Evolutionary conservation across 1,140 invertebrate species (phyloP).

Genomic region (Pseudomyrmex sp.): DNA sequence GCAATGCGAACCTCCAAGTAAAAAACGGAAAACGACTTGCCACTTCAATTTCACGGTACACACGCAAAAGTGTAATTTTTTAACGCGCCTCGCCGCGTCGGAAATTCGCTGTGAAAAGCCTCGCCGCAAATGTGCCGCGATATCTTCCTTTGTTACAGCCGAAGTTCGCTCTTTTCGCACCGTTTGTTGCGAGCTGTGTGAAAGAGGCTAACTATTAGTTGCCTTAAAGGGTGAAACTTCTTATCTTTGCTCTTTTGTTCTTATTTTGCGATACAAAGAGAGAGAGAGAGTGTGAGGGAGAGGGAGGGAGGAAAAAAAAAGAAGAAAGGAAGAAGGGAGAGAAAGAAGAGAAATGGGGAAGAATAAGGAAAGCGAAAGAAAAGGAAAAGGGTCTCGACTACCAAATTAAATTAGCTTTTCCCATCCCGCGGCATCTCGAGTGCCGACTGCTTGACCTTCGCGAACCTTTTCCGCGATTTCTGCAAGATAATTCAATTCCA

Average conservation of each 20-base stretch:
- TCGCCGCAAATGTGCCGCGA: constrained; percentile 45
- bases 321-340: no score
- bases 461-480: constrained; percentile 30
- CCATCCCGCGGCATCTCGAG: constrained; percentile 19
- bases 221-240: constrained; percentile 55
- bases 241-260: constrained; percentile 63
- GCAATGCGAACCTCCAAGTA: constrained; percentile 14
- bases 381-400: constrained; percentile 17
- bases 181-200: constrained; percentile 14
- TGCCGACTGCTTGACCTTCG: constrained; percentile 34
- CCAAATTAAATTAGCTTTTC: constrained; percentile 65
- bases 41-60: constrained; percentile 46
- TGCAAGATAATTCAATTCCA: constrained; percentile 51
- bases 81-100: constrained; percentile 23
- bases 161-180: constrained; percentile 24
- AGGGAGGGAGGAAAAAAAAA: not conserved
- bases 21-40: constrained; percentile 35
- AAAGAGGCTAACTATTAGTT: constrained; percentile 48
- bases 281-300: no score
- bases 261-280: constrained; percentile 13
- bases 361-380: not conserved
- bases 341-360: not conserved
- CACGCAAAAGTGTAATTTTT: constrained; percentile 53
- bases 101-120: constrained; percentile 48
- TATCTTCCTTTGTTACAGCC: constrained; percentile 15